These are phyloP conservation scores for Neoniphon sammara DNA, from an alignment of 2,797 vertebrate genomes.

Conservation along the genomic window DNA sequence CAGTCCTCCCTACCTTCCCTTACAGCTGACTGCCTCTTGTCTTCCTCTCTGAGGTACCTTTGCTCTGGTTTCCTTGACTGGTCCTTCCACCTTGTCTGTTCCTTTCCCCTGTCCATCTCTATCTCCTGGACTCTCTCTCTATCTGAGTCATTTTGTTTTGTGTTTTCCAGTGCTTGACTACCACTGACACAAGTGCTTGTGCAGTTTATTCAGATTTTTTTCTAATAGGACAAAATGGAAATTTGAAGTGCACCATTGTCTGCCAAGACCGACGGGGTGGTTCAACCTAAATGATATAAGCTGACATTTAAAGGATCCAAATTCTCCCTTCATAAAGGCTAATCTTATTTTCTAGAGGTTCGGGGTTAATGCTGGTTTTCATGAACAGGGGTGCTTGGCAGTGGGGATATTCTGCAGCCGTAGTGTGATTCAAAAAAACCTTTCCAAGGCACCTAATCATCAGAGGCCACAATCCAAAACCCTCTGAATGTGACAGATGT, in stretches of 20 bases:
- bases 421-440: background rate
- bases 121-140: background rate
- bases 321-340: constrained; percentile 1
- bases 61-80: constrained; percentile 48
- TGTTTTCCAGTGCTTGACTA: background rate
- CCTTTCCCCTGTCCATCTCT: background rate
- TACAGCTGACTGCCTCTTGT: constrained; percentile 33
- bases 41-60: constrained; percentile 54
- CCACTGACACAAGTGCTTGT: background rate
- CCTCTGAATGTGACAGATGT: constrained; percentile 9
- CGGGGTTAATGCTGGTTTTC: background rate
- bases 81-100: constrained; percentile 46
- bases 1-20: constrained; percentile 23
- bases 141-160: background rate
- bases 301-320: background rate
- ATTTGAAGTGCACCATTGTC: background rate
- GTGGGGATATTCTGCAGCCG: background rate
- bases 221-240: background rate
- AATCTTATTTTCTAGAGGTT: background rate
- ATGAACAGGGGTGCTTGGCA: background rate
- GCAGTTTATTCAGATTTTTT: background rate
- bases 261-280: background rate
- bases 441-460: constrained; percentile 4
- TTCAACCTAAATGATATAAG: background rate
- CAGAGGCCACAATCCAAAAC: background rate